phyloP scores from a whole-genome alignment of 1,140 invertebrate species.

The Chionoecetes opilio region DNA sequence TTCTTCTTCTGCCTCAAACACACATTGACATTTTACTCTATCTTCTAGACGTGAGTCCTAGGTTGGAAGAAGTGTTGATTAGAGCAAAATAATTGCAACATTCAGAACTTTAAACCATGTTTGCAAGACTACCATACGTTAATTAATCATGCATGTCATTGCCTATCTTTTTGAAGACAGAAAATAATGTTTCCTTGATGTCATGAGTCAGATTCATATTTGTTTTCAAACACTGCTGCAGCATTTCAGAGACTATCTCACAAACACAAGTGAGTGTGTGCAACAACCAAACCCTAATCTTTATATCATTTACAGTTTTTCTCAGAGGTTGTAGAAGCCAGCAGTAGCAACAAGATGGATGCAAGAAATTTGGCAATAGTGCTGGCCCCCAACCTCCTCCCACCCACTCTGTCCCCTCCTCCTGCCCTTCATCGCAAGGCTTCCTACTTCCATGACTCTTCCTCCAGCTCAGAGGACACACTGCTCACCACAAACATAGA shows the following conservation, averaged over 20 bases:
- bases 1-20: conserved; percentile 65
- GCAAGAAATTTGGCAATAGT: conserved; percentile 78
- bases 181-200: neutral
- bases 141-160: no score
- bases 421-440: neutral
- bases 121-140: no score
- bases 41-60: conserved; percentile 75
- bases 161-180: no score
- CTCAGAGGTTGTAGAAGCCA: conserved; percentile 72
- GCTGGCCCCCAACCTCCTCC: conserved; percentile 74
- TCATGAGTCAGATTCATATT: neutral
- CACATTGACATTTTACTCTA: conserved; percentile 74
- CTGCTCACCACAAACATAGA: conserved; percentile 77
- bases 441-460: neutral
- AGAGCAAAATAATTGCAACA: neutral
- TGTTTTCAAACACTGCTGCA: neutral
- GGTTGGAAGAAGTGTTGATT: no score
- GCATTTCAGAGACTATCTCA: neutral
- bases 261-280: neutral
- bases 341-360: conserved; percentile 79
- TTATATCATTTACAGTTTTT: conserved; percentile 63
- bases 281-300: neutral
- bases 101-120: neutral
- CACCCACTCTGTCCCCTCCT: conserved; percentile 55
- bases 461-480: conserved; percentile 52